Base-by-base conservation (phyloP, 2,888 invertebrate genomes). In the Tachina fera region DNA sequence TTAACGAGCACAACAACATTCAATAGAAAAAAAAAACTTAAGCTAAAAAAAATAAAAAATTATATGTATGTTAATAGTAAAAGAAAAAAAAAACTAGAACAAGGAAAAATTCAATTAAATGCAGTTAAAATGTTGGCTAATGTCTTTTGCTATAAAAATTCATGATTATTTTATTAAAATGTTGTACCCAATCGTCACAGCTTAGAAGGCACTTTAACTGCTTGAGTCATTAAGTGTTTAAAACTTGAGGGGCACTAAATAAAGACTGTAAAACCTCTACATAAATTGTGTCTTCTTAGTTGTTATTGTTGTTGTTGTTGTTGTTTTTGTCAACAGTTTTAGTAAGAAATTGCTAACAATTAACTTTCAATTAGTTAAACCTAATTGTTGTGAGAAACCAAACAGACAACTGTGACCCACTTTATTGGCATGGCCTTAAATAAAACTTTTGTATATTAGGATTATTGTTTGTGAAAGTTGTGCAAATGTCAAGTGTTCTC, bases 291-390 rank as follows among this genome's bases (percentile, higher is more conserved):
- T 53, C 16, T 63, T 43, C 10, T 51, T 19, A 14, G 31, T 63
- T 53, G 3, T 31, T 31, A 6, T 31, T 31, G 31, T 31, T 31
- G 6, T 31, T 67, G 3, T 31, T 31, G 31, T 31, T 31, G 31
- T 31, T 31, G 6, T 31, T 67, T 2, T 45, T 53, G 53, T 71
- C 41, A 75, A 53, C 68, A 56, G 61, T 76, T 63, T 39, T 56
- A 41, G n/a, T 58, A 82, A 58, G 56, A 85, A 80, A 78, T 82
- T 81, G 68, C 51, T 43, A 81, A 63, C 85, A 85, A 85, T 85
- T 82, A 82, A 78, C 85, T 85, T 85, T 85, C 85, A 85, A 85
- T 85, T 85, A 85, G 81, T 78, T 82, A 47, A 70, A 45, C 74
- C 78, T 78, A 78, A 82, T 82, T 74, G 77, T 56, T 10, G 49